Evolutionary conservation across 2,888 invertebrate species (phyloP), one percentile per base, ranked within the genome.

Genomic region (Lordiphosa andalusiaca): DNA sequence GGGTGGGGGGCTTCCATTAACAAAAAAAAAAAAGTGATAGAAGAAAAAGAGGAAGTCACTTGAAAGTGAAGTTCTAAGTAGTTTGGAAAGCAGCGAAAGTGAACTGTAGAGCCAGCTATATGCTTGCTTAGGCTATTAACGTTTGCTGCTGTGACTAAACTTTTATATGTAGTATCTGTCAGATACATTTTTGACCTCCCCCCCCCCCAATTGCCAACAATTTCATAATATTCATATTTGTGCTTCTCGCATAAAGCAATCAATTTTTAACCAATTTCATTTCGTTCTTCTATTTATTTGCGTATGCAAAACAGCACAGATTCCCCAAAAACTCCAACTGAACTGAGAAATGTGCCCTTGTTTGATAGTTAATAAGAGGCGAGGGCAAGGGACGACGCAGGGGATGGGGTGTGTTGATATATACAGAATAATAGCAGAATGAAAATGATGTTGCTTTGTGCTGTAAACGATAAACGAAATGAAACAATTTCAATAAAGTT

Each of bases 401-500:
- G 13, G 9, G 19, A 6, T 16, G 12, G 30, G 46, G 21, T 21
- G 25, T 19, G 12, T 38, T 37, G 46, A 41, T 41, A 39, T 44
- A 42, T 33, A 33, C 35, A 19, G 19, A 12, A 23, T 36, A 48
- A 58, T 54, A 49, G 16, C 16, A 55, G 60, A 68, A 66, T 60
- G 68, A 53, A 49, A 47, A 12, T 30, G 4, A 9, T 40, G 2
- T 10, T 38, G 19, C 12, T 40, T 6, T 33, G 39, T 19, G 10
- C 33, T 16, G 10, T 30, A 33, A 67, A 55, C 80, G 70, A 76
- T 70, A 76, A 75, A 75, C 76, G 73, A 75, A 75, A 75, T 73
- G 80, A 80, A 75, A 73, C 76, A 75, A 76, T 80, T 80, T 80
- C 80, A 76, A 76, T 73, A 80, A 76, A 73, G 76, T 73, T 75